phyloP scores from a whole-genome alignment of 2,797 vertebrate genomes.

The Hippopotamyrus pictus region DNA sequence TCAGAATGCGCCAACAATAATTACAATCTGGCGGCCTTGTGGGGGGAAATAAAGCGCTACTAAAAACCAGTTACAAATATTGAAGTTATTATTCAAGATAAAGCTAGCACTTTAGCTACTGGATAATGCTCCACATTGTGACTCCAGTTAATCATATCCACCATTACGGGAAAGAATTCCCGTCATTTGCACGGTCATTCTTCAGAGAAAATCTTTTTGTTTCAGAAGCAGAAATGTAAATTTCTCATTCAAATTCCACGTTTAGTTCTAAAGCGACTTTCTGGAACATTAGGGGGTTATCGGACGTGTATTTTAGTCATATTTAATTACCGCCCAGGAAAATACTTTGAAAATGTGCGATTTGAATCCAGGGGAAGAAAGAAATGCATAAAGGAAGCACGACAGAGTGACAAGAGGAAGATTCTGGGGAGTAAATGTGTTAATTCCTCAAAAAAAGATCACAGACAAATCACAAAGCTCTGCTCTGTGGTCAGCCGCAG shows the following conservation, averaged over 20 bases:
- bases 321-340: not conserved
- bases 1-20: not conserved
- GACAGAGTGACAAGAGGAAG: not conserved
- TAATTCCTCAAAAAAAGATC: not conserved
- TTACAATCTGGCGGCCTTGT: not conserved
- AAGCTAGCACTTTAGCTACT: not conserved
- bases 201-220: not conserved
- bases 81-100: not conserved
- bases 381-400: not conserved
- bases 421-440: not conserved
- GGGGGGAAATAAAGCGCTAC: not conserved
- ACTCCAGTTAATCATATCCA: not conserved
- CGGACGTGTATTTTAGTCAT: not conserved
- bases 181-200: not conserved
- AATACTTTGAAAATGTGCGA: not conserved
- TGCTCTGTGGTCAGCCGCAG: not conserved
- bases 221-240: not conserved
- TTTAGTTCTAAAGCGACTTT: not conserved
- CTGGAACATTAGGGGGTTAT: not conserved
- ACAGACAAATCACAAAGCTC: not conserved
- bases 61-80: conserved; percentile 10
- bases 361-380: conserved; percentile 2
- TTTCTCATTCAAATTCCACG: not conserved
- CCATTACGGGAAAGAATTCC: not conserved
- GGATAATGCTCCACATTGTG: not conserved